phyloP scores from a whole-genome alignment of 2,888 invertebrate genomes.

The Caenorhabditis virilis region DNA sequence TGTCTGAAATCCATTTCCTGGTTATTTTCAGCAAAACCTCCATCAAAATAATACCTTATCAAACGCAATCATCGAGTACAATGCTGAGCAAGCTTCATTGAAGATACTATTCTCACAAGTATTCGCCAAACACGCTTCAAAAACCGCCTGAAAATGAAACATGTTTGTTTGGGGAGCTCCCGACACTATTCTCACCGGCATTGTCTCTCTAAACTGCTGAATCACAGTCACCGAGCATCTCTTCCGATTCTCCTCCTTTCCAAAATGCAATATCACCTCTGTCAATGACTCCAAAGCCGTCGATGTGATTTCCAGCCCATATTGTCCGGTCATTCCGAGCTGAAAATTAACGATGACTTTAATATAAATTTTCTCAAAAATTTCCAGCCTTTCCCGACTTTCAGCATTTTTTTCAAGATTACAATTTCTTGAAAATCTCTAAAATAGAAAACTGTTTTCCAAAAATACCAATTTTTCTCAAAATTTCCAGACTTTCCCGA shows the following conservation, averaged over 20 bases:
- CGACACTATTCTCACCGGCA: constrained; percentile 30
- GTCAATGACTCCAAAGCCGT: constrained; percentile 47
- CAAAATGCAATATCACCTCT: constrained; percentile 33
- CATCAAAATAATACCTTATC: constrained; percentile 62
- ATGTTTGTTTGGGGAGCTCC: no score
- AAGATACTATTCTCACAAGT: constrained; percentile 70
- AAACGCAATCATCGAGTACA: constrained; percentile 70
- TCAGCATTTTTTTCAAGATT: no score
- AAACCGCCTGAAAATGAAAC: constrained; percentile 59
- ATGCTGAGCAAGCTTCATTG: constrained; percentile 69
- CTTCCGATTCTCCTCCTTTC: constrained; percentile 9
- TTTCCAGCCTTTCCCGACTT: no score
- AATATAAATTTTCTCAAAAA: no score
- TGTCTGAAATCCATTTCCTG: constrained; percentile 41
- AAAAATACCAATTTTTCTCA: no score
- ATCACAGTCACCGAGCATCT: constrained; percentile 20
- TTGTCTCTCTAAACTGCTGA: constrained; percentile 19
- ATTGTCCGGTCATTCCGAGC: constrained; percentile 50
- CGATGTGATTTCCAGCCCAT: constrained; percentile 50
- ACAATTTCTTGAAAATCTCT: no score
- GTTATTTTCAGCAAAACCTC: no score
- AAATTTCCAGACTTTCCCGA: no score
- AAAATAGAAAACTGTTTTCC: no score
- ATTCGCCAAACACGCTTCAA: constrained; percentile 70
- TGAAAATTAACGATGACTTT: constrained; percentile 13